Base-by-base conservation (phyloP, 2,113 vertebrate genomes). In the Reinhardtius hippoglossoides region DNA sequence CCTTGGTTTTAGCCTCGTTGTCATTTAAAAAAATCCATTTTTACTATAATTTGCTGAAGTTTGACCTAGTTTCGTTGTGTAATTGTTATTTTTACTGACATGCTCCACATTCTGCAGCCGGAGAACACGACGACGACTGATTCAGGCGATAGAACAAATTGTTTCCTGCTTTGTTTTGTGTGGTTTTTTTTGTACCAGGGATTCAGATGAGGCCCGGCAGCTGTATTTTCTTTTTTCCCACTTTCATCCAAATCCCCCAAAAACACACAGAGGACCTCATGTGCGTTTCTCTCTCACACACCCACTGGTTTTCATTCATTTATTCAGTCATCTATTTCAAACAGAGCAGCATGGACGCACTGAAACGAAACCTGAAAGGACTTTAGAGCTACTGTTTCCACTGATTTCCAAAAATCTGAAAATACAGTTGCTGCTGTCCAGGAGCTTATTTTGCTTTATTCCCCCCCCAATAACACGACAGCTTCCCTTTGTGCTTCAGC, bases 31-130 rank as follows among this genome's bases (percentile, higher is more conserved):
- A 16, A 15, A 48, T 48, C 44, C 0, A 5, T 10, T 40, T 9
- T 40, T 40, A 37, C 35, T 9, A 40, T 12, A 31, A 72, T 75
- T 61, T 44, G 20, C 10, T 76, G 58, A 21, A 26, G 63, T 83
- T 68, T 89, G 87, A 85, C 85, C 84, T 7, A 79, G 60, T 78
- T 89, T 16, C 62, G 18, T 80, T 80, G 70, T 78, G 73, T 81
- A 75, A 78, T 77, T 64, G 57, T 2, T 35, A 73, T 78, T 70
- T 70, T 59, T 63, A 9, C 58, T 60, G 27, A 73, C 35, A 56
- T 71, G 72, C 71, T 80, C 78, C 73, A 75, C 69, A 84, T 84
- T 77, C 23, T 67, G 67, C 77, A 69, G 76, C 63, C 21, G 9
- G 44, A 58, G 63, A 59, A 68, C n/a, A 78, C 7, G 31, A 31